Conservation (phyloP, 2,113 vertebrate species). For the Calidris pygmaea region DNA sequence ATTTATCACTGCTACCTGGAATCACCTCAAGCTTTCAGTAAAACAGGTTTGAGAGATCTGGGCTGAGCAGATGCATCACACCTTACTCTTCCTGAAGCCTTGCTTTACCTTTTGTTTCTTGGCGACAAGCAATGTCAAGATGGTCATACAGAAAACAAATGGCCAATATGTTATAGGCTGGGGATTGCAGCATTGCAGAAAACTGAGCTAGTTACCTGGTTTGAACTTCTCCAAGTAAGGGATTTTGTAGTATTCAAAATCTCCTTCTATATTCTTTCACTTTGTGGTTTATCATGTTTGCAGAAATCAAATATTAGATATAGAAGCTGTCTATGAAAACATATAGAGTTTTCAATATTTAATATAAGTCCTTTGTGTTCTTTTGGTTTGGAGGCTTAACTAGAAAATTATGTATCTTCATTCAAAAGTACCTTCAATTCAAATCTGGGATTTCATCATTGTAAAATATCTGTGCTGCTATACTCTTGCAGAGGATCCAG, state of each 20-base stretch:
- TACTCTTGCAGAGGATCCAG: not conserved
- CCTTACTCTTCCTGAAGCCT: not conserved
- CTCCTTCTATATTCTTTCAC: not conserved
- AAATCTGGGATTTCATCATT: not conserved
- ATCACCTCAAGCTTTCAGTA: not conserved
- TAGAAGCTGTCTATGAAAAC: not conserved
- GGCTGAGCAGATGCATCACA: not conserved
- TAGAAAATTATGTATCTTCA: not conserved
- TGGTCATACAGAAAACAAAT: not conserved
- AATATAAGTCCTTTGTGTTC: not conserved
- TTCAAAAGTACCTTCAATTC: not conserved
- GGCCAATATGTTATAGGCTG: not conserved
- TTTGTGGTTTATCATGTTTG: not conserved
- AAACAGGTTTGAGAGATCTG: not conserved
- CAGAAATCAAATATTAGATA: not conserved
- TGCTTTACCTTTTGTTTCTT: not conserved
- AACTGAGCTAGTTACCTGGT: not conserved
- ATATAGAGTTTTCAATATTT: not conserved
- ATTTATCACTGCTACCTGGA: not conserved
- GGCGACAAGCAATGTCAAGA: not conserved
- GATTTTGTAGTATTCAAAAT: not conserved
- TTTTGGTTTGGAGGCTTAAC: not conserved
- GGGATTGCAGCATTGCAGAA: not conserved
- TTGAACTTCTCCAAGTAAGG: not conserved
- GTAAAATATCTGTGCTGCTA: not conserved